These are phyloP conservation scores for Dynastes tityus DNA, from an alignment of 2,888 invertebrate species.

Conservation along the genomic window DNA sequence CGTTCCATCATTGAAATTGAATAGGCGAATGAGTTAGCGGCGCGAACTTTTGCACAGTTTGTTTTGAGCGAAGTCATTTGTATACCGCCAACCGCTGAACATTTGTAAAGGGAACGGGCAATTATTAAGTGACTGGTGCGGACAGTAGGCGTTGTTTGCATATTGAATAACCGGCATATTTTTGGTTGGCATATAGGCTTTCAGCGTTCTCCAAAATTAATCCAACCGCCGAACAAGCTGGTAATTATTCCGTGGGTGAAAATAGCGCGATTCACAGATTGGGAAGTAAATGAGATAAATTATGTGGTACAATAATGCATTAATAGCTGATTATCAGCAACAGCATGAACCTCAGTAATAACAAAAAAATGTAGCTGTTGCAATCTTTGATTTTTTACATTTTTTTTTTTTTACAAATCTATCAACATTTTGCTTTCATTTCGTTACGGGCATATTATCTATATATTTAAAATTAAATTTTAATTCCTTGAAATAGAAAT, in stretches of 20 bases:
- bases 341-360: too few relatives aligned
- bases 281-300: not conserved
- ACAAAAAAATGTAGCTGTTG: too few relatives aligned
- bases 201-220: slow-evolving; percentile 19
- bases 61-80: slow-evolving; percentile 15
- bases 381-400: too few relatives aligned
- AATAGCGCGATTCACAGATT: not conserved
- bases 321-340: too few relatives aligned
- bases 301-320: too few relatives aligned
- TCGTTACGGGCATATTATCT: too few relatives aligned
- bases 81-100: slow-evolving; percentile 3
- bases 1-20: slow-evolving; percentile 19
- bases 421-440: too few relatives aligned
- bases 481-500: too few relatives aligned
- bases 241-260: not conserved
- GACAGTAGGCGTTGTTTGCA: slow-evolving; percentile 36
- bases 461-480: too few relatives aligned
- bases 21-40: slow-evolving; percentile 1
- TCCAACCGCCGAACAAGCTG: not conserved
- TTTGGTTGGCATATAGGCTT: slow-evolving; percentile 9
- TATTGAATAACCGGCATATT: slow-evolving; percentile 25
- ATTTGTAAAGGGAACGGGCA: slow-evolving; percentile 29
- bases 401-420: too few relatives aligned
- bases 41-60: slow-evolving; percentile 18
- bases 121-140: slow-evolving; percentile 38